Evolutionary conservation across 2,888 invertebrate species (phyloP), one percentile per base, ranked within the genome.

Genomic region (Sinohyriopsis cumingii): DNA sequence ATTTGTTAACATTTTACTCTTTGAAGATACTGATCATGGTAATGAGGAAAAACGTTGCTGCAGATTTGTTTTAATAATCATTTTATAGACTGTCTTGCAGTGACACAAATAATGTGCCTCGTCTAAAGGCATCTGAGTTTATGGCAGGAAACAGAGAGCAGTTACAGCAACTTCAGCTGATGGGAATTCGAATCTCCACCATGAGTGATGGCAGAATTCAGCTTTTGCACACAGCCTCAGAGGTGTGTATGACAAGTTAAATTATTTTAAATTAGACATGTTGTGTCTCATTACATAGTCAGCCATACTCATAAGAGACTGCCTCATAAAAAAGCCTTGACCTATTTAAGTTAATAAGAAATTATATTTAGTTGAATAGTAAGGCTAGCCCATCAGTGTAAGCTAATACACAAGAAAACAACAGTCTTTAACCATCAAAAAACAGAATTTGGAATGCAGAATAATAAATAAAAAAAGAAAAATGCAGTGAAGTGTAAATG

Each of bases 131-230:
- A 0, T 83, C 88, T 28, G 91, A 91, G 67, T 92, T 92, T 80
- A 90, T 94, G 78, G 93, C 95, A 70, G 94, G 93, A 84, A 97
- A 98, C 91, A 93, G 95, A 69, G 94, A 96, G 68, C 98, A 99
- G 91, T 91, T 97, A 81, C 94, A 93, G 88, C 93, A 95, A 77
- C 93, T 99, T 78, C 93, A 94, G 72, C 94, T 96, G 88, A 98
- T 99, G 97, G 99, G 99, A 75, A 98, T 99, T 86, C 94, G 95
- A 69, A 94, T 98, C 83, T 92, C 96, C 75, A 95, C 95, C 0
- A 92, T 96, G 88, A 93, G 94, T 22, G 97, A 98, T 89, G 98
- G 98, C 63, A 92, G 96, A 76, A 94, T 99, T 73, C 97, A 98
- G 90, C 92, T 99, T 70, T 93, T 97, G 67, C 98, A 99, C 89